Conservation (phyloP, 1,140 invertebrate genomes). For the Bombus waltoni region DNA sequence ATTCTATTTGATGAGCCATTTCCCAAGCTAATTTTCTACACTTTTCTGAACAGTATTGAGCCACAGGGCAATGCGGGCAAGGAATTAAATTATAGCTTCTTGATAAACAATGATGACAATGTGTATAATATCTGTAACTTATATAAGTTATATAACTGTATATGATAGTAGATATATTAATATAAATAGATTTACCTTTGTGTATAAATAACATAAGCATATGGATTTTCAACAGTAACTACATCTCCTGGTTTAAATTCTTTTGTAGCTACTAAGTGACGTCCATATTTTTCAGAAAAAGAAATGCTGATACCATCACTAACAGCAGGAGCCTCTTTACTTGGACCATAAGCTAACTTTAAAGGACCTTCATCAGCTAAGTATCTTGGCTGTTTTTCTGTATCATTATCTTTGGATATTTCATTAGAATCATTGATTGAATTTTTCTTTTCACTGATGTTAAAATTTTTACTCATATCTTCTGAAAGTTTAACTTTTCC, state of each 20-base stretch:
- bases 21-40: slow-evolving; percentile 84
- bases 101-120: slow-evolving; percentile 91
- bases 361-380: slow-evolving; percentile 69
- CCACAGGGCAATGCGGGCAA: slow-evolving; percentile 80
- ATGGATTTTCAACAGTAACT: slow-evolving; percentile 91
- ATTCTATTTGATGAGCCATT: slow-evolving; percentile 86
- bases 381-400: slow-evolving; percentile 67
- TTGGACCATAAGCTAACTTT: slow-evolving; percentile 72
- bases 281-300: slow-evolving; percentile 85
- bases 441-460: slow-evolving; percentile 40
- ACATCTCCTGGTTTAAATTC: slow-evolving; percentile 90
- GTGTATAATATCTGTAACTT: slow-evolving; percentile 82
- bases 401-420: background rate
- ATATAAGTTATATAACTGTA: background rate
- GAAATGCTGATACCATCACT: slow-evolving; percentile 85
- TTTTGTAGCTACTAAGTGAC: slow-evolving; percentile 86
- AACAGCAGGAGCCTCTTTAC: slow-evolving; percentile 84
- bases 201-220: slow-evolving; percentile 87
- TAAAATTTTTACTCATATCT: slow-evolving; percentile 11
- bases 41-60: slow-evolving; percentile 84
- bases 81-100: slow-evolving; percentile 85
- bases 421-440: background rate
- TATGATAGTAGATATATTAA: background rate
- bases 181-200: slow-evolving; percentile 80
- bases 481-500: background rate